phyloP scores from a whole-genome alignment of 2,888 invertebrate genomes.

The Axea sp. region DNA sequence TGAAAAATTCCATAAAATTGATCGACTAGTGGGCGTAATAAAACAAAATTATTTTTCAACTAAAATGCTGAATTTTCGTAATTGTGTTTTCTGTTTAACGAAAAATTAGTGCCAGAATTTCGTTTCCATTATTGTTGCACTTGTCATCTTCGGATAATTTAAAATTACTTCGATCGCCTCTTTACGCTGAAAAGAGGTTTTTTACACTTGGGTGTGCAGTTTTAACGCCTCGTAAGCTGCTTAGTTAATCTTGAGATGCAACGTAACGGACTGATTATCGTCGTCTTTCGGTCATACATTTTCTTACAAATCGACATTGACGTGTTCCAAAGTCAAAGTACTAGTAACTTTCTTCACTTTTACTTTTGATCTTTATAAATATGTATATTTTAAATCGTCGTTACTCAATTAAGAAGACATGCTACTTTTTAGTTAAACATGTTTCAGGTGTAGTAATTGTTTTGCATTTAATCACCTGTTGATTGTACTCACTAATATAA shows the following conservation, averaged over 20 bases:
- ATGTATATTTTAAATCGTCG: conserved; percentile 5
- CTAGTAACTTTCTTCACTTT: background rate
- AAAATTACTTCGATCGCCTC: conserved; percentile 46
- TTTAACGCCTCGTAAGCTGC: conserved; percentile 62
- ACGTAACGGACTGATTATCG: conserved; percentile 44
- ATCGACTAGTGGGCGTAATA: too few species aligned
- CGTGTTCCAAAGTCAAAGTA: conserved; percentile 8
- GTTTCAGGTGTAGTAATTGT: conserved; percentile 20
- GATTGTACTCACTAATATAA: conserved; percentile 6
- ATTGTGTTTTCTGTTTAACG: background rate
- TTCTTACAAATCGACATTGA: conserved; percentile 37
- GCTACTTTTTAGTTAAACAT: conserved; percentile 1
- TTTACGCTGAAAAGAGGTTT: conserved; percentile 40
- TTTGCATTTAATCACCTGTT: conserved; percentile 46
- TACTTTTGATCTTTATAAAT: conserved; percentile 14
- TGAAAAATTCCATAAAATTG: too few species aligned
- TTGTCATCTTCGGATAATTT: conserved; percentile 32
- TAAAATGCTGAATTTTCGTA: conserved; percentile 2
- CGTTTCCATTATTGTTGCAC: conserved; percentile 13
- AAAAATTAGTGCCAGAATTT: conserved; percentile 17
- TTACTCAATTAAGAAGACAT: too few species aligned
- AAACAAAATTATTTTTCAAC: too few species aligned
- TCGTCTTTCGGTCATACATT: conserved; percentile 34
- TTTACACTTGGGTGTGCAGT: conserved; percentile 51
- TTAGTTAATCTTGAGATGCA: conserved; percentile 57